Conservation (phyloP, 2,888 invertebrate genomes). For the Isoperla grammatica region DNA sequence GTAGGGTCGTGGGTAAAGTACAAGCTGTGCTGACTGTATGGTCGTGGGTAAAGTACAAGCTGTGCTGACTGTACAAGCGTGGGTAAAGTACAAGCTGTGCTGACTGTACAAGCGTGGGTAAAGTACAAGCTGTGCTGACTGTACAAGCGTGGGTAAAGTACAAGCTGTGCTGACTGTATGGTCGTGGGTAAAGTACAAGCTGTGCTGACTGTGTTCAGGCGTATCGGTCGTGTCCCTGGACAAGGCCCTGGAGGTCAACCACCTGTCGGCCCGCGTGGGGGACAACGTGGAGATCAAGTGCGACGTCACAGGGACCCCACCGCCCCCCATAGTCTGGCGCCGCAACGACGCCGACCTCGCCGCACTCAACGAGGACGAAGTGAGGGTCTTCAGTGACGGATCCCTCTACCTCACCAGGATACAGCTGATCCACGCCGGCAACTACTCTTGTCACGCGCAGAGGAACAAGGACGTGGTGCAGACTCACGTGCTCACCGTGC, state of each 20-base stretch:
- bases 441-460: conserved; percentile 70
- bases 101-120: no score
- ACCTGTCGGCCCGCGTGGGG: conserved; percentile 62
- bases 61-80: no score
- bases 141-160: no score
- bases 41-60: no score
- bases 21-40: no score
- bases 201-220: no score
- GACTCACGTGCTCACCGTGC: conserved; percentile 65
- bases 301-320: conserved; percentile 64
- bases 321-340: conserved; percentile 65
- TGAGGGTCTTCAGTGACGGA: conserved; percentile 67
- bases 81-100: no score
- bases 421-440: conserved; percentile 67
- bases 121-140: no score
- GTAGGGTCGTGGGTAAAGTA: no score
- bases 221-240: conserved; percentile 65
- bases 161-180: no score
- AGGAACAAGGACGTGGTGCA: conserved; percentile 66
- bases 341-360: conserved; percentile 60
- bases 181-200: no score
- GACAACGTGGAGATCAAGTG: conserved; percentile 75
- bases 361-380: conserved; percentile 54
- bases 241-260: conserved; percentile 64
- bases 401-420: conserved; percentile 66